Evolutionary conservation across 2,797 vertebrate genomes (phyloP).

Genomic region (Euthynnus affinis): DNA sequence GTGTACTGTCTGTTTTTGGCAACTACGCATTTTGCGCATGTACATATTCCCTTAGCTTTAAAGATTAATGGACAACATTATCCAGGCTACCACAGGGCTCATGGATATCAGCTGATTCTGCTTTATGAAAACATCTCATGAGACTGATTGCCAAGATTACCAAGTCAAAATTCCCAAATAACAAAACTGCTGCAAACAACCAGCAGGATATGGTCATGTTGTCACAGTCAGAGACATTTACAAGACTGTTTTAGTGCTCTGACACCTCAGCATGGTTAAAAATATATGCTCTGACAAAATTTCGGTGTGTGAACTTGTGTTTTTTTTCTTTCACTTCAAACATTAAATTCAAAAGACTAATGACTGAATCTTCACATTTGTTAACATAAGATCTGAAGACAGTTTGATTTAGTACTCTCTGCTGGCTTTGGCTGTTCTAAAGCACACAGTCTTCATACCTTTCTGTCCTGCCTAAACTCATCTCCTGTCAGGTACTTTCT

Average conservation of each 20-base stretch:
- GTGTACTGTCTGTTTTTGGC: constrained; percentile 5
- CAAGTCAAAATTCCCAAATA: neutral
- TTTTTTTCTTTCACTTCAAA: constrained; percentile 31
- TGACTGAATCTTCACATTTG: constrained; percentile 5
- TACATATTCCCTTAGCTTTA: neutral
- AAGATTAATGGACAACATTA: constrained; percentile 17
- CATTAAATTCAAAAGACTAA: constrained; percentile 16
- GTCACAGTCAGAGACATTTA: neutral
- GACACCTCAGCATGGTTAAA: neutral
- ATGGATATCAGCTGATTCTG: constrained; percentile 7
- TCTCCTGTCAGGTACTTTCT: constrained; percentile 72
- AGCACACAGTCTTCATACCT: constrained; percentile 22
- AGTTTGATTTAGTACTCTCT: neutral
- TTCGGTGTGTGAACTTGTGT: constrained; percentile 18
- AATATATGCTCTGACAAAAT: constrained; percentile 6
- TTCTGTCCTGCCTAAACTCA: constrained; percentile 57
- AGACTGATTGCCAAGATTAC: neutral
- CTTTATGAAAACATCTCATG: constrained; percentile 7
- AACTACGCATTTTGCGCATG: neutral
- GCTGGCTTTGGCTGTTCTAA: constrained; percentile 11
- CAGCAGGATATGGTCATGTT: neutral
- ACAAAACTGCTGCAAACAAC: neutral
- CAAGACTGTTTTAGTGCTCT: neutral
- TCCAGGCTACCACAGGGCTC: constrained; percentile 3
- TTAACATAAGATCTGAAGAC: constrained; percentile 34